Conservation (phyloP, 2,113 vertebrate genomes). For the Erythrocebus patas region DNA sequence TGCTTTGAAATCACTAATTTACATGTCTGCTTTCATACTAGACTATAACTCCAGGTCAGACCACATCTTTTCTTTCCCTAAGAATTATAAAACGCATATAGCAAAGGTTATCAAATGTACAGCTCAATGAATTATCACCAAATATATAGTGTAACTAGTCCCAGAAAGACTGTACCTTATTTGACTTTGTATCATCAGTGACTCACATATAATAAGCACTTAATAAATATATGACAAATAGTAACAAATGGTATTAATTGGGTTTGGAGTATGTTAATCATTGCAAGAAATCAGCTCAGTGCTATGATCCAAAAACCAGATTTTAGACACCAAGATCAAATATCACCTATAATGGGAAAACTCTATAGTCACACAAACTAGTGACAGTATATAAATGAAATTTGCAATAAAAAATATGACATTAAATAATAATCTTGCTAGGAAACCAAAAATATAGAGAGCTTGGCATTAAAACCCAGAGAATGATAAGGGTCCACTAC, state of each 20-base stretch:
- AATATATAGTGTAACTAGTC: not conserved
- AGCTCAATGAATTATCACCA: not conserved
- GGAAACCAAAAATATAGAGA: not conserved
- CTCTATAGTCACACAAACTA: not conserved
- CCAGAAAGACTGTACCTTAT: not conserved
- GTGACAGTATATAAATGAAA: not conserved
- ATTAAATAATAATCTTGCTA: not conserved
- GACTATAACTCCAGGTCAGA: not conserved
- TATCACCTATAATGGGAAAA: not conserved
- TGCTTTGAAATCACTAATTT: not conserved
- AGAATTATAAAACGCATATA: not conserved
- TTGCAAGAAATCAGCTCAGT: not conserved
- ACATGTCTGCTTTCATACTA: not conserved
- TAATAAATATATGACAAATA: not conserved
- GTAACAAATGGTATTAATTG: not conserved
- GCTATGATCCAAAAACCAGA: not conserved
- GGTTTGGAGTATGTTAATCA: not conserved
- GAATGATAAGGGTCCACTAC: not conserved
- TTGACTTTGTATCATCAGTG: not conserved
- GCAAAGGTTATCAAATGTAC: not conserved
- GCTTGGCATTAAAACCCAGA: not conserved
- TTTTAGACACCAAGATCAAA: constrained; percentile 7
- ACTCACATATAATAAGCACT: not conserved
- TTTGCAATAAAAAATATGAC: not conserved
- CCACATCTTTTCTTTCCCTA: not conserved